Evolutionary conservation across 1,140 invertebrate genomes (phyloP).

Genomic region (Drosophila sp.): DNA sequence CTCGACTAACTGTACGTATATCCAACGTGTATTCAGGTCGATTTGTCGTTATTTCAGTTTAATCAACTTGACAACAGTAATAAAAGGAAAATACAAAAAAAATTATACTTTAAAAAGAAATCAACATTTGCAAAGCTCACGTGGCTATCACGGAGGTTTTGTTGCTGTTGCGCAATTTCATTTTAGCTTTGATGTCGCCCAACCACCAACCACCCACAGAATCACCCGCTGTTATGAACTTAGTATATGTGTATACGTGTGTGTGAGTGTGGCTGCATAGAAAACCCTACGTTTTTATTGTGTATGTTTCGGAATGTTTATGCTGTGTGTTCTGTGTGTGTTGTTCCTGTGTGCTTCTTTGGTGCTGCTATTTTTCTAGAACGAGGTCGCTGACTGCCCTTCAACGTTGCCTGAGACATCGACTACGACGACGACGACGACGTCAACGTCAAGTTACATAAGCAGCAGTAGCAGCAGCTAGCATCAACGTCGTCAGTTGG

Average conservation of each 20-base stretch:
- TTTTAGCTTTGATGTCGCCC: constrained; percentile 69
- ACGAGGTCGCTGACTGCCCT: constrained; percentile 83
- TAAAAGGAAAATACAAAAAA: constrained; percentile 16
- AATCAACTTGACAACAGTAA: constrained; percentile 45
- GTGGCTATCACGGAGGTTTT: constrained; percentile 37
- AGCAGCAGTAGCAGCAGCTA: constrained; percentile 52
- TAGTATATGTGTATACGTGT: constrained; percentile 1
- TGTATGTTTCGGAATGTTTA: constrained; percentile 63
- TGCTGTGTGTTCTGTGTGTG: constrained; percentile 55
- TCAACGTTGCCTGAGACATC: constrained; percentile 59
- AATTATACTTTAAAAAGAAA: constrained; percentile 7
- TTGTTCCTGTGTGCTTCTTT: constrained; percentile 57
- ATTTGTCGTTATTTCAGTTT: constrained; percentile 52
- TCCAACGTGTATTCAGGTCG: constrained; percentile 33
- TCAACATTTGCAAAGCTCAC: constrained; percentile 44
- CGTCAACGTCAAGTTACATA: constrained; percentile 65
- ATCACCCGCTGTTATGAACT: constrained; percentile 39
- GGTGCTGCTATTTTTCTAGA: constrained; percentile 71
- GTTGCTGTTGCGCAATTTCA: constrained; percentile 75
- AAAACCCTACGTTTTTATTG: constrained; percentile 63
- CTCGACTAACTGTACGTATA: neutral
- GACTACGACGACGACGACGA: constrained; percentile 24
- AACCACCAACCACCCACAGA: constrained; percentile 22
- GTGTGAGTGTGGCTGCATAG: constrained; percentile 40
- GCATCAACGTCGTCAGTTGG: constrained; percentile 49